Conservation (phyloP, 2,888 invertebrate genomes). For the Cremastinae sp. region DNA sequence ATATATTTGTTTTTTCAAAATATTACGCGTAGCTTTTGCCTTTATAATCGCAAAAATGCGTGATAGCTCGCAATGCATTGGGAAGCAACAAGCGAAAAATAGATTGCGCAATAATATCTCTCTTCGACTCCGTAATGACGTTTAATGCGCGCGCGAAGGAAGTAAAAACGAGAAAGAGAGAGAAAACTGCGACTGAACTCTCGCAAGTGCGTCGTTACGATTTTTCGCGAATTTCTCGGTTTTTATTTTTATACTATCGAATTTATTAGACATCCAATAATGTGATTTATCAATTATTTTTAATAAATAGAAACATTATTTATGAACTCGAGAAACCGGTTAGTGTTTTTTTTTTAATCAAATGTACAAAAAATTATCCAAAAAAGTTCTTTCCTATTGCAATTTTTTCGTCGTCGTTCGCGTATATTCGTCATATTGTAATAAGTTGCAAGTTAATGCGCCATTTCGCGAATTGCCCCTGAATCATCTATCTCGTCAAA, state of each 20-base stretch:
- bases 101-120: slow-evolving; percentile 41
- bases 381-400: too few species aligned
- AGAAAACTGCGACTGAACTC: slow-evolving; percentile 12
- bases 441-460: slow-evolving; percentile 60
- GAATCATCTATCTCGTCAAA: slow-evolving; percentile 61
- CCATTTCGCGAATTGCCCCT: slow-evolving; percentile 60
- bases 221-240: too few species aligned
- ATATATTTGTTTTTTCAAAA: too few species aligned
- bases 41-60: slow-evolving; percentile 35
- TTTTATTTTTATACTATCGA: too few species aligned
- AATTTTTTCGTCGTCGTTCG: slow-evolving; percentile 14
- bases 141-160: slow-evolving; percentile 28
- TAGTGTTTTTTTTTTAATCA: too few species aligned
- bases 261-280: too few species aligned
- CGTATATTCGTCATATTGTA: slow-evolving; percentile 28
- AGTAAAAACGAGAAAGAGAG: too few species aligned
- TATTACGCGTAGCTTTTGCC: slow-evolving; percentile 24
- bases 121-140: slow-evolving; percentile 22
- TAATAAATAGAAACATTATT: too few species aligned
- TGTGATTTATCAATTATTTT: too few species aligned
- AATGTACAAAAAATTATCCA: too few species aligned
- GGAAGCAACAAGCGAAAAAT: slow-evolving; percentile 26
- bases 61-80: slow-evolving; percentile 35
- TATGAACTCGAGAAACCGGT: too few species aligned
- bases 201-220: slow-evolving; percentile 50